Conservation (phyloP, 2,888 invertebrate species). For the Amaurobius ferox region DNA sequence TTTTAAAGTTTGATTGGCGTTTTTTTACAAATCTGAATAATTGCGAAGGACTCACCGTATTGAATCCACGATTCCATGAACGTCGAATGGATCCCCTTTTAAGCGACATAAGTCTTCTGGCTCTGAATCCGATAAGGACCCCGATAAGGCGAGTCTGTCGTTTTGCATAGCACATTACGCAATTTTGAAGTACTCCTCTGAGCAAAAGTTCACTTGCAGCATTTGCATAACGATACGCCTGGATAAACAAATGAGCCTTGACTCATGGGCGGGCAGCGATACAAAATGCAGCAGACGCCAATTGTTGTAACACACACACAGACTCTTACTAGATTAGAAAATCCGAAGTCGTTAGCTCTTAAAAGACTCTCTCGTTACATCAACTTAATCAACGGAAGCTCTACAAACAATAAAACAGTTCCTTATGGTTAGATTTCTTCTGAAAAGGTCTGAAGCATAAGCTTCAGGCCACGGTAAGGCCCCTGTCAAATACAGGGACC, state of each 20-base stretch:
- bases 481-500: too few species aligned
- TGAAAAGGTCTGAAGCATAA: too few species aligned
- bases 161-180: slow-evolving; percentile 18
- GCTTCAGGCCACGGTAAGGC: too few species aligned
- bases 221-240: slow-evolving; percentile 27
- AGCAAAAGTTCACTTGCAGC: slow-evolving; percentile 12
- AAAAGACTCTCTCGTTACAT: too few species aligned
- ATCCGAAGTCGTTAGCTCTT: too few species aligned
- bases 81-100: background rate
- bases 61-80: background rate
- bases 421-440: too few species aligned
- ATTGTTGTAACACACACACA: slow-evolving; percentile 1
- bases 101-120: background rate
- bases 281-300: slow-evolving; percentile 2
- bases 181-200: slow-evolving; percentile 17
- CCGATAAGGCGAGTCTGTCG: slow-evolving; percentile 12
- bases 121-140: background rate
- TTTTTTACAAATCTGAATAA: background rate
- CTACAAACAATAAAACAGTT: too few species aligned
- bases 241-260: slow-evolving; percentile 22
- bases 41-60: background rate
- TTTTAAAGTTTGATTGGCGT: background rate
- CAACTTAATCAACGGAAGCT: too few species aligned
- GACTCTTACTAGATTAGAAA: background rate
- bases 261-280: slow-evolving; percentile 4